These are phyloP conservation scores for Aromia moschata DNA, from an alignment of 2,888 invertebrate species.

Conservation along the genomic window DNA sequence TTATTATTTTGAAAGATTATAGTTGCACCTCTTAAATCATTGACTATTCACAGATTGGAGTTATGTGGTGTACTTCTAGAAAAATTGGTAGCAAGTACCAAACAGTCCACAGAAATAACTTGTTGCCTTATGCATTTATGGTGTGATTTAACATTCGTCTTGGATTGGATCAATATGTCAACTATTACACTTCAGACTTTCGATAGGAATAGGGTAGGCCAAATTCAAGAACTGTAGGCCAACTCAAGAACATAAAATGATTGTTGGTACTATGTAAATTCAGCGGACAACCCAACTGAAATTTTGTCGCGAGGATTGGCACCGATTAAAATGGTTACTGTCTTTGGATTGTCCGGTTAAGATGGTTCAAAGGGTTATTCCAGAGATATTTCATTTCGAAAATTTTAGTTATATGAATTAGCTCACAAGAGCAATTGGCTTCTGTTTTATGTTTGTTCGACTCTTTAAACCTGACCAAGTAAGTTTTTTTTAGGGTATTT, in stretches of 20 bases:
- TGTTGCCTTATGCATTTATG: conserved; percentile 10
- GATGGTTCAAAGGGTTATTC: neutral
- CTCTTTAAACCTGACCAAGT: neutral
- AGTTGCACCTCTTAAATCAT: conserved; percentile 26
- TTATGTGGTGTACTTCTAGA: conserved; percentile 22
- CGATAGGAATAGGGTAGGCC: conserved; percentile 4
- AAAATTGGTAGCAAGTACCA: conserved; percentile 1
- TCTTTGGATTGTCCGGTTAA: too few species aligned
- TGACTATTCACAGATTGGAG: conserved; percentile 26
- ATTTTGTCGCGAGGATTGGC: conserved; percentile 3
- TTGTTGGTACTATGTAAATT: neutral
- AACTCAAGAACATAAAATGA: neutral
- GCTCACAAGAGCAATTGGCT: neutral
- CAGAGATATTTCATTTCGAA: neutral
- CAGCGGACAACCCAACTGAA: neutral
- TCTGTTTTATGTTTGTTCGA: neutral
- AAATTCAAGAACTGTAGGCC: conserved; percentile 13
- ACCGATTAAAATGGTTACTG: neutral
- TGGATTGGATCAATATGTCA: conserved; percentile 2
- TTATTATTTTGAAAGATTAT: conserved; percentile 22
- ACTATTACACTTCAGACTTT: neutral
- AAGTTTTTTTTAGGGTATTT: neutral
- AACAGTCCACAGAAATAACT: neutral
- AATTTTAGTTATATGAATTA: conserved; percentile 4
- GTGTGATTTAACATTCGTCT: conserved; percentile 19